Conservation (phyloP, 1,140 invertebrate species). For the Drosophila miranda region DNA sequence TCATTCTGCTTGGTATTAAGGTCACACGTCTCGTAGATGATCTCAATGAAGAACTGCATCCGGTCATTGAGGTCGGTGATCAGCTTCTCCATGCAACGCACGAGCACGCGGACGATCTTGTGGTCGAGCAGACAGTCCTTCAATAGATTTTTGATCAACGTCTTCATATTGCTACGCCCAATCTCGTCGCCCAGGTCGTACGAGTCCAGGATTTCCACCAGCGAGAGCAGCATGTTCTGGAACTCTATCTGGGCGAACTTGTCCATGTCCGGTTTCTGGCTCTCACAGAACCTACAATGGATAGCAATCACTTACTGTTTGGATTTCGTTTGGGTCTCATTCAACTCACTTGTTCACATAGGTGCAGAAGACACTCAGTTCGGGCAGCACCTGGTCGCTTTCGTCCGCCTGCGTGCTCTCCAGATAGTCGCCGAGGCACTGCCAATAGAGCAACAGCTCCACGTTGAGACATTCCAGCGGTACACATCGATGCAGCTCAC, state of each 20-base stretch:
- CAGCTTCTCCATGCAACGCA: conserved; percentile 71
- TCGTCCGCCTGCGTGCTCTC: conserved; percentile 79
- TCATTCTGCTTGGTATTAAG: conserved; percentile 70
- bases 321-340: no score
- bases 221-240: conserved; percentile 85
- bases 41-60: conserved; percentile 73
- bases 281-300: conserved; percentile 54
- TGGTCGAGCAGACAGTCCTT: conserved; percentile 67
- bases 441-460: conserved; percentile 87
- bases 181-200: conserved; percentile 87
- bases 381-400: conserved; percentile 83
- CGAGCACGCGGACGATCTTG: conserved; percentile 62
- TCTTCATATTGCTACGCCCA: conserved; percentile 83
- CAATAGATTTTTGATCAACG: conserved; percentile 73
- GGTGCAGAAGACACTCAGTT: conserved; percentile 84
- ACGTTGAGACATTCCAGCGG: conserved; percentile 83
- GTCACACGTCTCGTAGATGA: conserved; percentile 75
- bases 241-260: conserved; percentile 83
- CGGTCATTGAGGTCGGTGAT: conserved; percentile 55
- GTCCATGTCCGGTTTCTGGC: conserved; percentile 75
- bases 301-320: not conserved
- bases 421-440: conserved; percentile 84
- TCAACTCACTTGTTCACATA: conserved; percentile 83
- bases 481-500: conserved; percentile 83
- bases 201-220: conserved; percentile 84